phyloP scores from a whole-genome alignment of 35 echinoderm and acorn worm genomes.

The Apostichopus japonicus region DNA sequence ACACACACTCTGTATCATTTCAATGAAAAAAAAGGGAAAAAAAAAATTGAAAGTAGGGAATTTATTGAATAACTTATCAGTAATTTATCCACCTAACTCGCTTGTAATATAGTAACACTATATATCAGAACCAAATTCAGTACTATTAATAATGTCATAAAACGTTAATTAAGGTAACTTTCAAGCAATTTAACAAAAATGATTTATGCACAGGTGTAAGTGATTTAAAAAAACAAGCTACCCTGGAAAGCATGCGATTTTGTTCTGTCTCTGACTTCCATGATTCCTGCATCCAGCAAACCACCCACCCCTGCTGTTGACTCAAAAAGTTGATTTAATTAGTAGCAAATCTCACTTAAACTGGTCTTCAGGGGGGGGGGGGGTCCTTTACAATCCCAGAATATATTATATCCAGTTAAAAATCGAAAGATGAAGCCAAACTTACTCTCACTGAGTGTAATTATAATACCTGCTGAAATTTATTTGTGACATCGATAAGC shows the following conservation, averaged over 20 bases:
- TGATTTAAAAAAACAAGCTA: not conserved
- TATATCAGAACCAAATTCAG: not conserved
- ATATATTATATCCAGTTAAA: too few relatives aligned
- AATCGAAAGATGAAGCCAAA: too few relatives aligned
- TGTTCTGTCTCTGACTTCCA: not conserved
- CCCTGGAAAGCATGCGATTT: not conserved
- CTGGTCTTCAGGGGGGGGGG: too few relatives aligned
- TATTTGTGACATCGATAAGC: too few relatives aligned
- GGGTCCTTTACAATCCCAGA: too few relatives aligned
- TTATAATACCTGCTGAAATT: too few relatives aligned
- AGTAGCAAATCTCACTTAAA: too few relatives aligned
- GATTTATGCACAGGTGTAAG: not conserved
- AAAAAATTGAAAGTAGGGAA: not conserved
- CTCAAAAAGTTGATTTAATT: too few relatives aligned
- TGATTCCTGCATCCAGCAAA: too few relatives aligned
- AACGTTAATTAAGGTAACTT: not conserved
- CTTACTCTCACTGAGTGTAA: too few relatives aligned
- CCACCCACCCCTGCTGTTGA: too few relatives aligned
- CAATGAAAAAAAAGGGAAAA: not conserved
- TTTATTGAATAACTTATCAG: not conserved
- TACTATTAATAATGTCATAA: not conserved
- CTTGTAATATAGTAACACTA: not conserved
- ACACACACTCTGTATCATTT: not conserved
- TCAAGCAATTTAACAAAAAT: too few relatives aligned
- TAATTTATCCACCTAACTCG: not conserved